Evolutionary conservation across 2,113 vertebrate species (phyloP).

Genomic region (Seriola rivoliana): DNA sequence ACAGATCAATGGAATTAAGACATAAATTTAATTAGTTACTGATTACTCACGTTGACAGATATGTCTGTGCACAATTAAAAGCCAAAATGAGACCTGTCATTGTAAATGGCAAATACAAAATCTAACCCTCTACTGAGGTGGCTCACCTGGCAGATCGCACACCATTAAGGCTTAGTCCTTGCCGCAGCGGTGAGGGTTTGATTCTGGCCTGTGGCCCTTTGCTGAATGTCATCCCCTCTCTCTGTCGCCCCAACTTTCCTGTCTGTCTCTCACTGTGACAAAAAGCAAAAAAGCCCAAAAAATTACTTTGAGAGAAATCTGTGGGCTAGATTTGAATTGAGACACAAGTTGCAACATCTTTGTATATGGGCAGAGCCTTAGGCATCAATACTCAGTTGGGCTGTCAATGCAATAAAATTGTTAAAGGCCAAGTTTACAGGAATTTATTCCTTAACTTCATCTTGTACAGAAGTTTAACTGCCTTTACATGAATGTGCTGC

Average conservation of each 20-base stretch:
- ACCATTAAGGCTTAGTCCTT: too few relatives aligned
- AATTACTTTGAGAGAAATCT: too few relatives aligned
- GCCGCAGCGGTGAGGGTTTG: too few relatives aligned
- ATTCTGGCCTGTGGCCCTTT: too few relatives aligned
- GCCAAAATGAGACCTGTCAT: neutral
- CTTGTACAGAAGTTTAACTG: neutral
- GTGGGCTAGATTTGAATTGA: too few relatives aligned
- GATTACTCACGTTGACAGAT: neutral
- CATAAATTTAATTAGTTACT: neutral
- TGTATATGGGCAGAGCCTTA: neutral
- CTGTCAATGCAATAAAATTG: neutral
- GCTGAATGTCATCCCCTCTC: too few relatives aligned
- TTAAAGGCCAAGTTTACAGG: neutral
- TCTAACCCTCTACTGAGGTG: neutral
- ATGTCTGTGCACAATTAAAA: neutral
- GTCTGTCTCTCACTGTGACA: too few relatives aligned
- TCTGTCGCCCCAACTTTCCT: too few relatives aligned
- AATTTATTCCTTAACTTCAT: neutral
- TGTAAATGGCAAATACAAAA: neutral
- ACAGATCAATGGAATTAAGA: constrained; percentile 7
- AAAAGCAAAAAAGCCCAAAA: too few relatives aligned
- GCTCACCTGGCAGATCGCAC: too few relatives aligned
- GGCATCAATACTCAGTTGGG: neutral
- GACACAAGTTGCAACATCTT: too few relatives aligned
- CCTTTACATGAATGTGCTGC: neutral